A percentile compares a stretch with the other conserved stretches of the same genome.
phyloP scores from a whole-genome alignment of 2,888 invertebrate genomes.

The Polyommatus iphigenia region DNA sequence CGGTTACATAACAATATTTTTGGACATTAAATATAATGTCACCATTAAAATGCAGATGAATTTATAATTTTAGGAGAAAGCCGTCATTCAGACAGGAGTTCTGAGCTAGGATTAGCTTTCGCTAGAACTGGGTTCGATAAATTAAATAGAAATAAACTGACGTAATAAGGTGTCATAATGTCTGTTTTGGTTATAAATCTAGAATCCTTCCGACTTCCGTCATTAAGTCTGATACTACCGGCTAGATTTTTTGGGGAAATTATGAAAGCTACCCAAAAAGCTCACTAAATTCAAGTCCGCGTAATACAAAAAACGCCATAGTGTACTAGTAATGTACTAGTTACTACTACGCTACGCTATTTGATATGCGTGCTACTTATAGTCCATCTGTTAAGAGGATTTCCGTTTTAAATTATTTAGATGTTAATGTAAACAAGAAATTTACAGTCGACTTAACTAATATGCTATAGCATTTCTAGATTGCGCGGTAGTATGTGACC shows the following conservation, averaged over 20 bases:
- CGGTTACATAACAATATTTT: neutral
- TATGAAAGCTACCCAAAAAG: no score
- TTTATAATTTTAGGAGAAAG: slow-evolving; percentile 19
- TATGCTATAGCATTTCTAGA: no score
- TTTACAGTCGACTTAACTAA: no score
- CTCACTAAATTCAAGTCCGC: no score
- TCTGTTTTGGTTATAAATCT: neutral
- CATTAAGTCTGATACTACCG: neutral
- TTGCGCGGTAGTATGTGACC: no score
- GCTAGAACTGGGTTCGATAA: neutral
- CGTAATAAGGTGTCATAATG: neutral
- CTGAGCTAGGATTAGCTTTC: slow-evolving; percentile 12
- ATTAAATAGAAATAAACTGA: neutral
- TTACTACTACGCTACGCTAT: no score
- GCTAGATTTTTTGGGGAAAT: neutral
- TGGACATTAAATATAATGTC: neutral
- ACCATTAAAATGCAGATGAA: neutral
- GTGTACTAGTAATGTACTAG: no score
- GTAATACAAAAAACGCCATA: no score
- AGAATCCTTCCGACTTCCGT: neutral
- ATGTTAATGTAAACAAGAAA: no score
- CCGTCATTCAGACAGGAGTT: neutral
- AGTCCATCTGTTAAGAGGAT: no score
- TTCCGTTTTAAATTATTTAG: no score
- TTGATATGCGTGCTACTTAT: no score